Base-by-base conservation (phyloP, 2,113 vertebrate genomes). In the Henicopernis longicauda region DNA sequence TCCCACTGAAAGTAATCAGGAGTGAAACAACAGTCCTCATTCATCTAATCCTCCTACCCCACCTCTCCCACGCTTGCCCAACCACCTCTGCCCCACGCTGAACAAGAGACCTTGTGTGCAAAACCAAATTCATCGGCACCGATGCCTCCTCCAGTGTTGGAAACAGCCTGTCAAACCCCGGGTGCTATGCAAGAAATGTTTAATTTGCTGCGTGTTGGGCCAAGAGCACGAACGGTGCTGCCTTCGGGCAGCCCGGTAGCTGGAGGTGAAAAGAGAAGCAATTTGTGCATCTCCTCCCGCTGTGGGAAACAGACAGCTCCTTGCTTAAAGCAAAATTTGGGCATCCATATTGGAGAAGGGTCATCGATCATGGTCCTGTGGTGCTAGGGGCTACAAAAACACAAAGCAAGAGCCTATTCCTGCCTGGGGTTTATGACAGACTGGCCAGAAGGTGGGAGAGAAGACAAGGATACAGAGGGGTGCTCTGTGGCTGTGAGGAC, bases 81-180 rank as follows among this genome's bases (percentile, higher is more conserved):
- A 32, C 45, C 76, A 81, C 88, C 90, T 80, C 92, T 92, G 76
- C 58, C 40, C 17, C 23, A 7, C 0, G 6, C n/a, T 44, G 69
- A 97, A 97, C 94, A 95, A 94, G 82, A 83, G 79, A 58, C 63
- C 82, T 54, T 94, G 86, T 95, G 92, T 97, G 62, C 63, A 40
- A 58, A 83, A 74, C 61, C 47, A 12, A 89, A 31, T 25, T 59
- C 82, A 74, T 6, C 92, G 29, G 45, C 87, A 22, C 61, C 6
- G 2, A 11, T 25, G 49, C 67, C 65, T 78, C 67, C 72, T 27
- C 36, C 38, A 15, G 57, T 6, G 44, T 0, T 82, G 52, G 77
- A 42, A 93, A 26, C n/a, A 59, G 88, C 65, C 71, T 77, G 52
- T 38, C 78, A 63, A 15, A 32, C 6, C 3, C 47, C 5, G 4